Base-by-base conservation (phyloP, 1,140 invertebrate species). In the Gryon sp. region DNA sequence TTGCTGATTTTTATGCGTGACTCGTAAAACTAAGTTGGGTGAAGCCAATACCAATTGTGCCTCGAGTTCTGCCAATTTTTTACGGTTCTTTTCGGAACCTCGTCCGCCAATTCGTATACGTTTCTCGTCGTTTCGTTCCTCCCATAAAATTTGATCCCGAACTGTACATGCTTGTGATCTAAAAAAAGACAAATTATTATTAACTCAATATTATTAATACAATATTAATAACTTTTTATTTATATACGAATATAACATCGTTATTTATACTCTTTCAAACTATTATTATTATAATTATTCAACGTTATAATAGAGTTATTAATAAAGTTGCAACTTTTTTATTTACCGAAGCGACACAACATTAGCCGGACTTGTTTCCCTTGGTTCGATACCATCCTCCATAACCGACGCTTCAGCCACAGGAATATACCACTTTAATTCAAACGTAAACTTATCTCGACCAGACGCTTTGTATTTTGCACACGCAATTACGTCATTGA, bases 401-500 rank as follows among this genome's bases (percentile, higher is more conserved):
- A 94, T 91, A 18, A 93, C 92, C 15, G 91, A 84, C 2, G 94
- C 92, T 66, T 97, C 95, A 63, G 92, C 91, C 6, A 98, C 89
- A 0, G 95, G 93, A 69, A 97, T 95, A 85, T 95, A 94, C 96
- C 96, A 98, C 83, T 98, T 98, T 34, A 97, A 88, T 87, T 97
- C 96, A 85, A 97, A 97, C 1, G 95, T 95, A 81, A 95, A 96
- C 85, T 96, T 96, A 84, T 97, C 95, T 20, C 94, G 90, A 0
- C 94, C 94, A 20, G 94, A 92, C 0, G 94, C 94, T 91, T 97
- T 97, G 83, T 97, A 97, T 90, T 98, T 98, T 43, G 97, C 96
- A 90, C 97, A 98, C 14, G 97, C 95, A 72, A 98, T 94, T 57
- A 98, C 95, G 87, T 98, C 97, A 84, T 97, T 98, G 85, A 98